Conservation (phyloP, 2,797 vertebrate genomes). For the Lutjanus argentimaculatus region DNA sequence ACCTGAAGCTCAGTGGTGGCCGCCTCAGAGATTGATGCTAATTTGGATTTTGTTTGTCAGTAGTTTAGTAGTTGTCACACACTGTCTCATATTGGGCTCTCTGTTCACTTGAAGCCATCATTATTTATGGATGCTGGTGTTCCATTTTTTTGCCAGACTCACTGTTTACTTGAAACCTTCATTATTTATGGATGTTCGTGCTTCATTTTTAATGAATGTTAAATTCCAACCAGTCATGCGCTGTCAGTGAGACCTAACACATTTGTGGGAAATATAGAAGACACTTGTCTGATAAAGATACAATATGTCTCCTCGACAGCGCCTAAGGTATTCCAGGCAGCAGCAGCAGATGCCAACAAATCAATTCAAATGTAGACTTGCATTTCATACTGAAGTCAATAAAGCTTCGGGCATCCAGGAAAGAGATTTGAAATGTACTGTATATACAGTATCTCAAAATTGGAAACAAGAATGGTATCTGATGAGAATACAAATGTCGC, state of each 20-base stretch:
- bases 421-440: slow-evolving; percentile 48
- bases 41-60: slow-evolving; percentile 86
- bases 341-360: slow-evolving; percentile 66
- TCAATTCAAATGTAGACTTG: slow-evolving; percentile 73
- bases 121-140: slow-evolving; percentile 81
- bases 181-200: slow-evolving; percentile 81
- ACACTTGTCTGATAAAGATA: slow-evolving; percentile 65
- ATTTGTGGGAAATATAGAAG: slow-evolving; percentile 67
- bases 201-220: slow-evolving; percentile 82
- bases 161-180: slow-evolving; percentile 76
- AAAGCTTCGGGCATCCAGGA: slow-evolving; percentile 60
- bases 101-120: slow-evolving; percentile 68
- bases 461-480: slow-evolving; percentile 42
- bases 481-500: slow-evolving; percentile 49
- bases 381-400: slow-evolving; percentile 74
- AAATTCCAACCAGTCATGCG: slow-evolving; percentile 74
- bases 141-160: slow-evolving; percentile 71
- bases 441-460: slow-evolving; percentile 52
- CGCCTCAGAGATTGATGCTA: slow-evolving; percentile 81
- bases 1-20: slow-evolving; percentile 81
- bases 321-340: slow-evolving; percentile 63
- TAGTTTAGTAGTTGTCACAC: slow-evolving; percentile 83
- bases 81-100: slow-evolving; percentile 64
- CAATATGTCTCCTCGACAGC: slow-evolving; percentile 48
- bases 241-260: slow-evolving; percentile 65